Percentiles rank a stretch among this genome's conserved stretches.
These are phyloP conservation scores for Siniperca knerii DNA, from an alignment of 2,113 vertebrate species.

Conservation along the genomic window DNA sequence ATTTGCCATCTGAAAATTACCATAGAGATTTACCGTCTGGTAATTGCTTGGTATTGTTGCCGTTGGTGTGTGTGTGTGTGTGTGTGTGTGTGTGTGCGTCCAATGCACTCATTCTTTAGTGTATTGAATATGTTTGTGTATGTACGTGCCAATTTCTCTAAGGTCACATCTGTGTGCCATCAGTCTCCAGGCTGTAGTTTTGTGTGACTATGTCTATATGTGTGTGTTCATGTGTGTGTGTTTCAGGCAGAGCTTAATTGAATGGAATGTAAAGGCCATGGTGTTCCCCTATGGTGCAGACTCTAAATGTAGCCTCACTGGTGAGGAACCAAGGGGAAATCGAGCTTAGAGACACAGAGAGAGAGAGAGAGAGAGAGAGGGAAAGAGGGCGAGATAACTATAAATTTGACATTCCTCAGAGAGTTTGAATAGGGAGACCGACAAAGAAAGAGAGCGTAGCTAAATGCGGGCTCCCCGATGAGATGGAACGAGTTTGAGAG, in stretches of 20 bases:
- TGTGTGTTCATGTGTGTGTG: slow-evolving; percentile 15
- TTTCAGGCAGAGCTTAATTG: slow-evolving; percentile 68
- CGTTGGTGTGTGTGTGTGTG: neutral
- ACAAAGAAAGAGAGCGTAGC: slow-evolving; percentile 60
- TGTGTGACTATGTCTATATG: slow-evolving; percentile 1
- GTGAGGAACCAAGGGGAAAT: slow-evolving; percentile 62
- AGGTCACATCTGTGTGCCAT: slow-evolving; percentile 41
- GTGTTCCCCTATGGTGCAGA: slow-evolving; percentile 55
- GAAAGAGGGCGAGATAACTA: slow-evolving; percentile 59
- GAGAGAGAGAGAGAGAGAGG: slow-evolving; percentile 1
- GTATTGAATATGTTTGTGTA: neutral
- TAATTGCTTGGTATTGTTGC: slow-evolving; percentile 75
- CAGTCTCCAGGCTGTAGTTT: slow-evolving; percentile 55
- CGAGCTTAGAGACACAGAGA: slow-evolving; percentile 46
- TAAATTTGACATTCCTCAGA: slow-evolving; percentile 72
- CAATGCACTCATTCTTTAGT: neutral
- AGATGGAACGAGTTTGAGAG: slow-evolving; percentile 50
- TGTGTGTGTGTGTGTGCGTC: slow-evolving; percentile 15
- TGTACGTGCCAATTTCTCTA: slow-evolving; percentile 15
- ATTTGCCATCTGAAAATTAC: slow-evolving; percentile 71
- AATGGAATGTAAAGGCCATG: slow-evolving; percentile 68
- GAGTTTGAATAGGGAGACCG: slow-evolving; percentile 63
- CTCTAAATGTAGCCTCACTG: slow-evolving; percentile 68
- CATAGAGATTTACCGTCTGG: slow-evolving; percentile 57
- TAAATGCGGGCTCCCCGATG: slow-evolving; percentile 76